These are phyloP conservation scores for Chaunax sp. DNA, from an alignment of 2,797 vertebrate species.

Conservation along the genomic window DNA sequence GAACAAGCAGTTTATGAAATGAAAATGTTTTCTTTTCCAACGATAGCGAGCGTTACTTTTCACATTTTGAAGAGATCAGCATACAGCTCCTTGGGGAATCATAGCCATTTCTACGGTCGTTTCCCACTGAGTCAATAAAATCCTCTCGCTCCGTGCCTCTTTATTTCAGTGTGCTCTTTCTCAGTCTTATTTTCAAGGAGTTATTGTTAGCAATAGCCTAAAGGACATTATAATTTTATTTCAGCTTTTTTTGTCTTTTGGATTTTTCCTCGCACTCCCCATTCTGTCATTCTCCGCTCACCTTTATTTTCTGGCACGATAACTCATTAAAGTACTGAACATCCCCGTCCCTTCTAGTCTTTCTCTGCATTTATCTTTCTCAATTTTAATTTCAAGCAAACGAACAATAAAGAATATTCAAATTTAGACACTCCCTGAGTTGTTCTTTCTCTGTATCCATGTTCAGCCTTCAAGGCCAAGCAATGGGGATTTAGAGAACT, in stretches of 20 bases:
- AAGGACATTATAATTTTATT: constrained; percentile 16
- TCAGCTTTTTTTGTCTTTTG: constrained; percentile 4
- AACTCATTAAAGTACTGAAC: constrained; percentile 15
- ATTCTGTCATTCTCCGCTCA: constrained; percentile 15
- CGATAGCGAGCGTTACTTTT: constrained; percentile 48
- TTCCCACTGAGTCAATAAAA: constrained; percentile 63
- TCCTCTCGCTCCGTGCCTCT: constrained; percentile 6
- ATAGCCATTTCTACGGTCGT: constrained; percentile 35
- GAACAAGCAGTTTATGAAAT: constrained; percentile 67
- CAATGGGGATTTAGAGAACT: constrained; percentile 56
- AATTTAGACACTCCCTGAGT: constrained; percentile 11
- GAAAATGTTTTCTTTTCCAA: constrained; percentile 72
- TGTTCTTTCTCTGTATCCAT: constrained; percentile 26
- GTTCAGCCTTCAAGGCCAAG: constrained; percentile 42
- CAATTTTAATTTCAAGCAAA: constrained; percentile 18
- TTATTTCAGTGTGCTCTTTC: constrained; percentile 24
- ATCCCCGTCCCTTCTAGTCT: not conserved
- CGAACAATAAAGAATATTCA: constrained; percentile 22
- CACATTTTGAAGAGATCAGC: constrained; percentile 59
- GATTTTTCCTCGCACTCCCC: constrained; percentile 5
- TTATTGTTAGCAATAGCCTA: constrained; percentile 24
- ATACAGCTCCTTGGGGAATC: constrained; percentile 49
- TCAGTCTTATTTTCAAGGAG: constrained; percentile 31
- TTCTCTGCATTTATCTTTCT: not conserved
- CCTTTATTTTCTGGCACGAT: constrained; percentile 23